Evolutionary conservation across 2,888 invertebrate species (phyloP).

Genomic region (Acronicta alni): DNA sequence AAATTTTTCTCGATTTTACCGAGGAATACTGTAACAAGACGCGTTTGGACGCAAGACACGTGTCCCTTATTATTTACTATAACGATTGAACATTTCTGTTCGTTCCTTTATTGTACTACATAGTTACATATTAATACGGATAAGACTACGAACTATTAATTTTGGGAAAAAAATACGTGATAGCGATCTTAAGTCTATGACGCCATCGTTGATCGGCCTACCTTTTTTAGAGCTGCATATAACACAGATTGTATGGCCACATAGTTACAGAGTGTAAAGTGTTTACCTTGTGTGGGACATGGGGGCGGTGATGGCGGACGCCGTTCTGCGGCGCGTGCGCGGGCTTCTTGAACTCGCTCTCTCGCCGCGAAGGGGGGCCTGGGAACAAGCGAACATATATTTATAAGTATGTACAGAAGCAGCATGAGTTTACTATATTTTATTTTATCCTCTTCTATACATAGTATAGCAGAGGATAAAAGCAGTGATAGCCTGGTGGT

Average conservation of each 20-base stretch:
- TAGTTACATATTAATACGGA: background rate
- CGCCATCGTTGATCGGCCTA: too few relatives aligned
- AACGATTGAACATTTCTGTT: conserved; percentile 41
- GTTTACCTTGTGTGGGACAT: conserved; percentile 79
- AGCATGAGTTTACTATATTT: too few relatives aligned
- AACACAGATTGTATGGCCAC: too few relatives aligned
- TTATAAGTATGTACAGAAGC: conserved; percentile 12
- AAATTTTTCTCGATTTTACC: conserved; percentile 56
- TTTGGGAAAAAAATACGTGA: conserved; percentile 1
- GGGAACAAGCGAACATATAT: conserved; percentile 61
- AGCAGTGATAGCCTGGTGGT: too few relatives aligned
- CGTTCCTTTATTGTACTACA: conserved; percentile 13
- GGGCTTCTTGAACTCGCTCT: conserved; percentile 91
- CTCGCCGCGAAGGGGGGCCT: conserved; percentile 87
- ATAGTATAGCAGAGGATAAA: too few relatives aligned
- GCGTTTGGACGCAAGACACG: conserved; percentile 62
- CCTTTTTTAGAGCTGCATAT: too few relatives aligned
- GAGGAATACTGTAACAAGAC: conserved; percentile 49
- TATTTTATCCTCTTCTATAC: too few relatives aligned
- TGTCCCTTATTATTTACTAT: conserved; percentile 64
- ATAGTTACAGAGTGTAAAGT: conserved; percentile 18
- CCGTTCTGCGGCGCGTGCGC: conserved; percentile 87
- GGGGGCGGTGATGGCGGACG: conserved; percentile 80
- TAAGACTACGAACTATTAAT: background rate
- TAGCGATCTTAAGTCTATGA: background rate